Base-by-base conservation (phyloP, 2,797 vertebrate genomes). In the Basileuterus tristriatus region DNA sequence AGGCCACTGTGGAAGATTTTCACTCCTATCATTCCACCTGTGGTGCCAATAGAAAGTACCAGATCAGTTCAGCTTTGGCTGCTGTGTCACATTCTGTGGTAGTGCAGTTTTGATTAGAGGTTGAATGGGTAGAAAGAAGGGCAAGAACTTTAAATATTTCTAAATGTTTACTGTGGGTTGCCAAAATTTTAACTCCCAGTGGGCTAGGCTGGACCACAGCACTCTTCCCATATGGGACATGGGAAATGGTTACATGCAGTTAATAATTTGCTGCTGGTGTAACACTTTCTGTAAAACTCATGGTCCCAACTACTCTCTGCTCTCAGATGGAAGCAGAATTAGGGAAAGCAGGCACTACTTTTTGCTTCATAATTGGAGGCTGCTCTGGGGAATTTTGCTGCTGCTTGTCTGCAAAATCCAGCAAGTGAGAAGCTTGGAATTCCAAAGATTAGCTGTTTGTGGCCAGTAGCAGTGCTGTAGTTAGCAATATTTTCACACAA, bases 171-270 rank as follows among this genome's bases (percentile, higher is more conserved):
- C 24, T 79, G 16, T 63, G 30, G 14, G 14, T 67, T 76, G 18
- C 17, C 29, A 52, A 59, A 72, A 44, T 46, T 34, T 12, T 63
- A 49, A 37, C n/a, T 89, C 68, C 4, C 30, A 15, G 27, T 43
- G 43, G 19, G 18, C 65, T 82, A 55, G 23, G 16, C 12, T 47
- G 22, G 18, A 26, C 32, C 37, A 9, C n/a, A 58, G 39, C 46
- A 18, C 17, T 41, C 37, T n/a, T 86, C 12, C 18, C 29, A 1
- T 43, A 37, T 0, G 0, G 37, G 50, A 46, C 52, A n/a, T 39
- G n/a, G 53, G 32, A 75, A 74, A 43, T n/a, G 14, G 16, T 59
- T 68, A 5, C 15, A 26, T 29, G 9, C 50, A 39, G 27, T 43
- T 79, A 76, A 41, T 63, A 70, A 41, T 46, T 69, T 68, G 39